Evolutionary conservation across 2,113 vertebrate species (phyloP), one percentile per base, ranked within the genome.

Genomic region (Bubo bubo): DNA sequence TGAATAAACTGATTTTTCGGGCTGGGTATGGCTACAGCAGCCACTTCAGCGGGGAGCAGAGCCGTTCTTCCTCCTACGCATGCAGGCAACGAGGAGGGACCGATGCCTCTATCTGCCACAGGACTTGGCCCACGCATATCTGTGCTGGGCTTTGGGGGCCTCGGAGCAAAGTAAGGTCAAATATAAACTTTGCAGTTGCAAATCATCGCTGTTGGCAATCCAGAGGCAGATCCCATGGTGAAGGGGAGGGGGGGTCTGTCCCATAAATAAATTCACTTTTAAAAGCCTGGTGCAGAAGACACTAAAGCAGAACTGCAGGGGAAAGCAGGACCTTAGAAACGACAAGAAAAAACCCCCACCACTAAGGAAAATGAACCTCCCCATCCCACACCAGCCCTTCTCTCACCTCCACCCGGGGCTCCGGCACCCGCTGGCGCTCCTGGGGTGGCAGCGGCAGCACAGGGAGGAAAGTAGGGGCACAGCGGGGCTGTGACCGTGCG

Each of bases 401-500:
- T 88, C 96, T 97, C 95, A 96, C 95, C 96, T 95, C 89, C 2
- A 8, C 72, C 72, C 1, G 0, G 73, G 79, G 82, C 70, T 89
- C 74, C 2, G 32, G 91, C 74, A 73, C 70, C 71, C 22, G 0
- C 93, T 81, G 89, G 45, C 1, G 8, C 58, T 94, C 74, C 86
- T 0, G 0, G 43, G 91, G 20, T 16, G 43, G 72, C 82, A 85
- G 74, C 20, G 8, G 79, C 74, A 73, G 74, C 0, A 2, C 4
- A 6, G 64, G 70, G 73, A 95, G 66, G 52, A 67, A 75, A 79
- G 62, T 20, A 1, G 34, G 80, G 81, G 34, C 86, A 76, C 9
- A 4, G 72, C 8, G 2, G 39, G 73, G 93, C 86, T 75, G 84
- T 96, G 93, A 93, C 84, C 49, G 0, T 8, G 14, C 5, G 8